Conservation (phyloP, 2,113 vertebrate species). For the Scytalopus superciliaris region DNA sequence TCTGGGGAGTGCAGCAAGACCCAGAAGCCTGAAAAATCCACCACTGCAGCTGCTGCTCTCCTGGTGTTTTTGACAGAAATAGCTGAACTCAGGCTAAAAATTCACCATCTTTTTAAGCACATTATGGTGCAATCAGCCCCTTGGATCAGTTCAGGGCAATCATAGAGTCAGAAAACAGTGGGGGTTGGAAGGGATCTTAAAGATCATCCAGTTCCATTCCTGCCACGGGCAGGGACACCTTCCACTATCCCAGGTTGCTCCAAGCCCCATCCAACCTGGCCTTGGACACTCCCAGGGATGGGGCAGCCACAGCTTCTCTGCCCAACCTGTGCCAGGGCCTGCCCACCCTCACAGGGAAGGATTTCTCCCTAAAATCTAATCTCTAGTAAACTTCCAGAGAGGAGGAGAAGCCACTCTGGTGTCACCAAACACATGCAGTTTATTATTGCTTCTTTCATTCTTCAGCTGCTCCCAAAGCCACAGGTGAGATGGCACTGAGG, state of each 20-base stretch:
- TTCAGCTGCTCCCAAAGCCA: neutral
- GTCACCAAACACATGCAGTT: neutral
- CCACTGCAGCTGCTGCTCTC: neutral
- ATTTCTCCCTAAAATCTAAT: neutral
- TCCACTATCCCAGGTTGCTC: accelerated
- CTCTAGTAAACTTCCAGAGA: neutral
- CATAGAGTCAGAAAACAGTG: too few relatives aligned
- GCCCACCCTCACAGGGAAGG: accelerated
- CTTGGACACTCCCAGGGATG: neutral
- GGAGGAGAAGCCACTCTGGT: neutral
- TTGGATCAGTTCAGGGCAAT: neutral
- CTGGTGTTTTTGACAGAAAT: accelerated
- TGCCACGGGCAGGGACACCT: neutral
- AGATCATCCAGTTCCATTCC: accelerated
- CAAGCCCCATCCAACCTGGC: accelerated
- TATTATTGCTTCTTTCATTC: neutral
- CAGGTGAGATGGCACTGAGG: neutral
- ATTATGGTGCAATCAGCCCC: neutral
- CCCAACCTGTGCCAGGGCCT: neutral
- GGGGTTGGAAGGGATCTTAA: too few relatives aligned
- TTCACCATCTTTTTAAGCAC: neutral
- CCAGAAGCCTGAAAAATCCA: neutral
- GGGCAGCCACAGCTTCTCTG: neutral
- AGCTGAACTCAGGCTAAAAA: neutral
- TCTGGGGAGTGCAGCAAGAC: neutral